Evolutionary conservation across 2,113 vertebrate species (phyloP).

Genomic region (Rhegmatorhina hoffmannsi): DNA sequence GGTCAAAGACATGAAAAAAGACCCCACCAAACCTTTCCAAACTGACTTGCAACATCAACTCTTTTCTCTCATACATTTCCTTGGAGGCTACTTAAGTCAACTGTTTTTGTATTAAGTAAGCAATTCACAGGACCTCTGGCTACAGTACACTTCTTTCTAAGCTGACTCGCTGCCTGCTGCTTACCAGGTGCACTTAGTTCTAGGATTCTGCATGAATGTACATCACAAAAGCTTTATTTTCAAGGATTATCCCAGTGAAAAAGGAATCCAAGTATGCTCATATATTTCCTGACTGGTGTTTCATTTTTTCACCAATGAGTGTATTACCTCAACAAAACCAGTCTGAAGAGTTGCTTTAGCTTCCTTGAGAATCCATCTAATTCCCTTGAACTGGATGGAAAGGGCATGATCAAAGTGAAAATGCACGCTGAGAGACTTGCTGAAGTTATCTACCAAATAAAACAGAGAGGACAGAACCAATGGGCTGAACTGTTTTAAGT

Average conservation of each 20-base stretch:
- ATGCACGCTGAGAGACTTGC: neutral
- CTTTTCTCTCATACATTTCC: neutral
- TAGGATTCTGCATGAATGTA: neutral
- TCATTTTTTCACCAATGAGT: neutral
- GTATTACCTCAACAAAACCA: constrained; percentile 8
- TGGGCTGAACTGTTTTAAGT: neutral
- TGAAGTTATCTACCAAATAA: neutral
- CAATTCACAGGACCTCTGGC: neutral
- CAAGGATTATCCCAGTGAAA: neutral
- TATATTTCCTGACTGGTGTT: neutral
- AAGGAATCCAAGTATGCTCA: neutral
- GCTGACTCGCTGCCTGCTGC: neutral
- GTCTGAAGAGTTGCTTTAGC: neutral
- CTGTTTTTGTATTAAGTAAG: neutral
- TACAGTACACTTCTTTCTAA: neutral
- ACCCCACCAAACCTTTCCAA: neutral
- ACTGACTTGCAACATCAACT: neutral
- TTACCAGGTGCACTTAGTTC: neutral
- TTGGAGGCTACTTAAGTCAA: neutral
- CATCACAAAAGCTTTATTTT: neutral
- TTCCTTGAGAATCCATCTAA: neutral
- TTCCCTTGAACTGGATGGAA: constrained; percentile 19
- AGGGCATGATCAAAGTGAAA: constrained; percentile 27
- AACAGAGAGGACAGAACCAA: neutral
- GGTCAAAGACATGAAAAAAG: neutral